A percentile compares a stretch with the other conserved stretches of the same genome.
Conservation (phyloP, 2,888 invertebrate genomes). For the Hemithea aestivaria region DNA sequence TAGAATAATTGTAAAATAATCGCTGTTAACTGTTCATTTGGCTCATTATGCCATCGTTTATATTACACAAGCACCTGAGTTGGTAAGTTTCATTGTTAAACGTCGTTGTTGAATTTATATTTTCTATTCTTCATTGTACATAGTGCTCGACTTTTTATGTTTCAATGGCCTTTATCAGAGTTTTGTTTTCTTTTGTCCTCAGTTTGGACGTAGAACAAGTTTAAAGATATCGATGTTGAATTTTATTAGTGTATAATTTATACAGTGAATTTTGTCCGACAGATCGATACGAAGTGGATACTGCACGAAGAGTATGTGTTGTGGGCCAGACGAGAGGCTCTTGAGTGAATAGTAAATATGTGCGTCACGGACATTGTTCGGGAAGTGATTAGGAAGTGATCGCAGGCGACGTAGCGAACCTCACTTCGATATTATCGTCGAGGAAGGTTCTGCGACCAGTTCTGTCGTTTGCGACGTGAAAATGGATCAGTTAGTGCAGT, state of each 20-base stretch:
- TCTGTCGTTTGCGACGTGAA: constrained; percentile 31
- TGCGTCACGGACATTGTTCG: constrained; percentile 61
- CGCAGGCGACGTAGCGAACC: constrained; percentile 50
- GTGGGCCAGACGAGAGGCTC: constrained; percentile 48
- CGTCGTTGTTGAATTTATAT: constrained; percentile 36
- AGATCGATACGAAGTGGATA: constrained; percentile 72
- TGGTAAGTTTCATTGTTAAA: constrained; percentile 49
- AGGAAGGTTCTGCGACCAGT: constrained; percentile 15
- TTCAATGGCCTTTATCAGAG: constrained; percentile 75
- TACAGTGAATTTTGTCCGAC: constrained; percentile 63
- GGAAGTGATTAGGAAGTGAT: constrained; percentile 49
- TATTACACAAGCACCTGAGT: constrained; percentile 55
- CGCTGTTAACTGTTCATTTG: constrained; percentile 42
- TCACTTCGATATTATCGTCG: constrained; percentile 31
- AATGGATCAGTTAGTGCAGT: constrained; percentile 79
- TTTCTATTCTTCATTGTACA: constrained; percentile 53
- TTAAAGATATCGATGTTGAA: constrained; percentile 52
- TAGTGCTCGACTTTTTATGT: constrained; percentile 72
- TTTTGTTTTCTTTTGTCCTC: constrained; percentile 78
- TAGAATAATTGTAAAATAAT: constrained; percentile 57
- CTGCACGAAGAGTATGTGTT: constrained; percentile 64
- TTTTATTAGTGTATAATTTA: constrained; percentile 51
- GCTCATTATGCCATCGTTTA: constrained; percentile 59
- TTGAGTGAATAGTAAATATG: constrained; percentile 66
- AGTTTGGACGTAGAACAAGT: constrained; percentile 62